Evolutionary conservation across 2,888 invertebrate genomes (phyloP).

Genomic region (Acanthosepion esculentum): DNA sequence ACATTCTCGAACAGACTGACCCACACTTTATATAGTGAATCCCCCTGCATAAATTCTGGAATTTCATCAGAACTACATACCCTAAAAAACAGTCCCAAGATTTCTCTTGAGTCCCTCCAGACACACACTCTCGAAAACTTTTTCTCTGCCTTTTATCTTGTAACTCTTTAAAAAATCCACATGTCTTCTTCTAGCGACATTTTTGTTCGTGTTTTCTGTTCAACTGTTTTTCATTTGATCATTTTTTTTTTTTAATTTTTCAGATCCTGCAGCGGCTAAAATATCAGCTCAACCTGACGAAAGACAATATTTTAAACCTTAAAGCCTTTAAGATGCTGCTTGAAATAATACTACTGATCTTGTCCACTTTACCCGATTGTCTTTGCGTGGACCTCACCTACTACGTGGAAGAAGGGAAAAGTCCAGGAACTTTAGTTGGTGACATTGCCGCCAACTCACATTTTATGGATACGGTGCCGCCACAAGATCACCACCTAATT

Average conservation of each 20-base stretch:
- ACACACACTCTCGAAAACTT: too few relatives aligned
- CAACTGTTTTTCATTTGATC: not conserved
- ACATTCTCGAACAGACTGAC: too few relatives aligned
- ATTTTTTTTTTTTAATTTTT: not conserved
- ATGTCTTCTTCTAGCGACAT: not conserved
- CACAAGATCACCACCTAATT: not conserved
- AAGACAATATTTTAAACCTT: not conserved
- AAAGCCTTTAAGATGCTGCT: not conserved
- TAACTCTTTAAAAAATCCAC: too few relatives aligned
- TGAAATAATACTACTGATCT: not conserved
- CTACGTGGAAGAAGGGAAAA: not conserved
- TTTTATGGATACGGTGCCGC: not conserved
- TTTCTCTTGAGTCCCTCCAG: too few relatives aligned
- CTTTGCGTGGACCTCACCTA: not conserved
- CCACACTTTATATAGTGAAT: too few relatives aligned
- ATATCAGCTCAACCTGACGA: not conserved
- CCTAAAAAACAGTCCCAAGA: too few relatives aligned
- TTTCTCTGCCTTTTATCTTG: too few relatives aligned
- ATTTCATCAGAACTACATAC: too few relatives aligned
- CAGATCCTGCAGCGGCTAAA: not conserved
- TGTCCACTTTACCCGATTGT: not conserved
- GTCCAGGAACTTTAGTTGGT: not conserved
- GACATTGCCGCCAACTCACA: not conserved
- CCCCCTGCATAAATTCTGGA: too few relatives aligned
- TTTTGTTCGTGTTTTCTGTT: not conserved